Conservation (phyloP, 2,113 vertebrate genomes). For the Datnioides undecimradiatus region DNA sequence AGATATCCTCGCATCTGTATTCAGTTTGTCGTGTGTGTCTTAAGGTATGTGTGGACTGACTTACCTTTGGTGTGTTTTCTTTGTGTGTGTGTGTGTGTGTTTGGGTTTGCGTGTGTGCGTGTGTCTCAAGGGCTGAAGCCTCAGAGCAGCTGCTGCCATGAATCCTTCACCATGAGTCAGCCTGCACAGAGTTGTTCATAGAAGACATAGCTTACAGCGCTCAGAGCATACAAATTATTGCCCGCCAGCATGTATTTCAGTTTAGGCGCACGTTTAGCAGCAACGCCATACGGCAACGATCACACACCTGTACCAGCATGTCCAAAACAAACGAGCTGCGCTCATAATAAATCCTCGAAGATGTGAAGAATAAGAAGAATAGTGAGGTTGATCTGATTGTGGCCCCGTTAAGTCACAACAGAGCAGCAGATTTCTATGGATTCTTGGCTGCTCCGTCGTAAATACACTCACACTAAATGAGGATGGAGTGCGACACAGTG, state of each 20-base stretch:
- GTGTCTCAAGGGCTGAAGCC: conserved; percentile 17
- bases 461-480: conserved; percentile 1
- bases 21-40: neutral
- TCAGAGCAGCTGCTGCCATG: conserved; percentile 62
- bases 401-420: neutral
- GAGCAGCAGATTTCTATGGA: neutral
- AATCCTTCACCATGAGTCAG: conserved; percentile 23
- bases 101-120: conserved; percentile 8
- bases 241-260: conserved; percentile 31
- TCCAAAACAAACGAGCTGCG: neutral
- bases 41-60: neutral
- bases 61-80: conserved; percentile 7
- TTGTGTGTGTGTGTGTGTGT: conserved; percentile 9
- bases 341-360: neutral
- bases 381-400: neutral
- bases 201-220: conserved; percentile 23
- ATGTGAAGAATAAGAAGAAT: neutral
- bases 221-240: conserved; percentile 30
- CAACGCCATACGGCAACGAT: neutral
- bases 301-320: neutral
- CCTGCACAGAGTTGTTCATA: conserved; percentile 37
- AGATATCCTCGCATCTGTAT: neutral
- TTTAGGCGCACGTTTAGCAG: neutral
- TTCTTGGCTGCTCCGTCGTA: neutral
- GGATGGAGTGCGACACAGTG: neutral